Evolutionary conservation across 2,113 vertebrate genomes (phyloP).

Genomic region (Sceloporus undulatus): DNA sequence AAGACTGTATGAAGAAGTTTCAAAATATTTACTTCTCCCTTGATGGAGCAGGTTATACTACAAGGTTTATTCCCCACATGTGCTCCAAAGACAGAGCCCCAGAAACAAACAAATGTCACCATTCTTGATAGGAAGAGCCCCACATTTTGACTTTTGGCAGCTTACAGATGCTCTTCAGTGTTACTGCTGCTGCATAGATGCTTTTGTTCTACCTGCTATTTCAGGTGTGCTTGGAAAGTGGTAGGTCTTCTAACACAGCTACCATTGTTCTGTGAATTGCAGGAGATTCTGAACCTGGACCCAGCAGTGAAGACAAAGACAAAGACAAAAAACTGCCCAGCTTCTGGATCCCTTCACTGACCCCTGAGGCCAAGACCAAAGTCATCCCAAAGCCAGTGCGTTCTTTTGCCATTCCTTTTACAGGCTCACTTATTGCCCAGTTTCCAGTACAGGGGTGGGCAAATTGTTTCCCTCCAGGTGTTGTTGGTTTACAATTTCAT

Average conservation of each 20-base stretch:
- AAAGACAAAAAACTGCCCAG: slow-evolving; percentile 83
- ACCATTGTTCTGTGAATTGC: not conserved
- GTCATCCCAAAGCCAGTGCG: slow-evolving; percentile 89
- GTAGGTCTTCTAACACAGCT: not conserved
- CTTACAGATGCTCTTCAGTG: not conserved
- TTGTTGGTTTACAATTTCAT: not conserved
- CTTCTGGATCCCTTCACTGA: slow-evolving; percentile 92
- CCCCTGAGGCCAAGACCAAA: slow-evolving; percentile 88
- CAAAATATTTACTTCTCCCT: not conserved
- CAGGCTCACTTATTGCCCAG: not conserved
- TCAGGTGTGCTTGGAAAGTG: not conserved
- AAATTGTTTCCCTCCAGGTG: not conserved
- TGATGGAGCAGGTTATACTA: not conserved
- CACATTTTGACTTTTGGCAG: not conserved
- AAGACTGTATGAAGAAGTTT: not conserved
- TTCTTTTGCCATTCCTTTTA: not conserved
- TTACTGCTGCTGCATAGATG: not conserved
- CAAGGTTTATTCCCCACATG: not conserved
- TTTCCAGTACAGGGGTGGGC: not conserved
- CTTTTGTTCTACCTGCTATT: not conserved
- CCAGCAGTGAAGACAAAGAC: slow-evolving; percentile 55
- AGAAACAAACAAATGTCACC: not conserved
- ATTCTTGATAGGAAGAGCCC: not conserved
- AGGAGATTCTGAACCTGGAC: slow-evolving; percentile 56
- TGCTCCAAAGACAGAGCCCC: not conserved